Evolutionary conservation across 2,888 invertebrate genomes (phyloP).

Genomic region (Pseudolycoriella hygida): DNA sequence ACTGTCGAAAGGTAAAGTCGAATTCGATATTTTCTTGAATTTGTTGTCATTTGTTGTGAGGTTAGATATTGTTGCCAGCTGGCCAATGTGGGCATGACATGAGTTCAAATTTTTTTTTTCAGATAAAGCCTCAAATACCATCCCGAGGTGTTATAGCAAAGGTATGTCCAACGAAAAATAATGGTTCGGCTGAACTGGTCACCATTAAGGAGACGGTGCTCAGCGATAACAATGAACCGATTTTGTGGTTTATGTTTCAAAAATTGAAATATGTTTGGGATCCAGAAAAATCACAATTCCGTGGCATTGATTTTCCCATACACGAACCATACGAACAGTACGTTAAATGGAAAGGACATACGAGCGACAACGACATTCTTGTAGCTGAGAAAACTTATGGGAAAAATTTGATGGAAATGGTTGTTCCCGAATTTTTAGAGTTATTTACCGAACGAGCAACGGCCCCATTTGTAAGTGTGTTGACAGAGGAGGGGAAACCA

Average conservation of each 20-base stretch:
- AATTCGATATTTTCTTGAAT: not conserved
- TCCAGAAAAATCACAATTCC: conserved; percentile 61
- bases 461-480: conserved; percentile 57
- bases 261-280: conserved; percentile 93
- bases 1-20: conserved; percentile 49
- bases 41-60: not conserved
- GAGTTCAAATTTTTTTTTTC: conserved; percentile 21
- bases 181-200: conserved; percentile 92
- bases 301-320: conserved; percentile 71
- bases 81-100: too few relatives aligned
- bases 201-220: conserved; percentile 49
- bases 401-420: conserved; percentile 72
- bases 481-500: too few relatives aligned
- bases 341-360: conserved; percentile 70
- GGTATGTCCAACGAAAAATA: conserved; percentile 91
- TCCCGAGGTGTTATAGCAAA: conserved; percentile 43
- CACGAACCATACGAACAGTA: conserved; percentile 52
- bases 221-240: conserved; percentile 29
- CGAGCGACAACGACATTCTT: conserved; percentile 61
- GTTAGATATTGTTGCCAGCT: too few relatives aligned
- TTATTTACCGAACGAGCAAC: conserved; percentile 95
- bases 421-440: conserved; percentile 92
- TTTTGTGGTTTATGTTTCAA: conserved; percentile 83
- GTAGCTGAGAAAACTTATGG: conserved; percentile 70
- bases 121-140: conserved; percentile 35